A percentile compares a stretch with the other conserved stretches of the same genome.
These are phyloP conservation scores for Mesoligia furuncula DNA, from an alignment of 2,888 invertebrate genomes.

Conservation along the genomic window DNA sequence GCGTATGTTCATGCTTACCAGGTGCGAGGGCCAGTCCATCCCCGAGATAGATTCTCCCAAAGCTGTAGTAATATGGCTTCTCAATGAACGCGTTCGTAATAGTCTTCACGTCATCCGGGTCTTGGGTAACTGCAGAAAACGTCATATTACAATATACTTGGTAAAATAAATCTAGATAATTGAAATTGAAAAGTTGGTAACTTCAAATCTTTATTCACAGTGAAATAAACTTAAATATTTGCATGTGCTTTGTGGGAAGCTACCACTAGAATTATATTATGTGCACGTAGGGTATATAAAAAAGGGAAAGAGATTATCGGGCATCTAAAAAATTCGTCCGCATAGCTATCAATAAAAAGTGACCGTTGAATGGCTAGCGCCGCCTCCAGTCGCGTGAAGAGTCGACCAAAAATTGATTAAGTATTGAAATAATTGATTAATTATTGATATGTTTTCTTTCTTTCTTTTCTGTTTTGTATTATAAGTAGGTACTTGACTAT, in stretches of 20 bases:
- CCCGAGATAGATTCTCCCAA: slow-evolving; percentile 78
- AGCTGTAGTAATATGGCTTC: slow-evolving; percentile 79
- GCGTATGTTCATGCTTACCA: slow-evolving; percentile 71
- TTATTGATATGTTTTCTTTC: neutral
- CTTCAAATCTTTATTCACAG: too few relatives aligned
- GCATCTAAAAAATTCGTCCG: too few relatives aligned
- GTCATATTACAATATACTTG: neutral
- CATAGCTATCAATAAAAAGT: too few relatives aligned
- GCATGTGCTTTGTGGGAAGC: too few relatives aligned
- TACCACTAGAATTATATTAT: too few relatives aligned
- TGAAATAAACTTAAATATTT: too few relatives aligned
- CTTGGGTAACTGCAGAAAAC: slow-evolving; percentile 69
- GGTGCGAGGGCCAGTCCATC: slow-evolving; percentile 81
- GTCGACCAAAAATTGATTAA: neutral
- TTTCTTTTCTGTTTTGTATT: neutral
- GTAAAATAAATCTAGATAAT: too few relatives aligned
- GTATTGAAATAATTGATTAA: neutral
- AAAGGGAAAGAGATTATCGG: too few relatives aligned
- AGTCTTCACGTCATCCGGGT: slow-evolving; percentile 77
- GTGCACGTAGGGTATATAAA: too few relatives aligned
- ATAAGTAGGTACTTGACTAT: too few relatives aligned
- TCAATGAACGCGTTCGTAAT: slow-evolving; percentile 76
- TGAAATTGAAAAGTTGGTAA: too few relatives aligned
- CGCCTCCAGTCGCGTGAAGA: too few relatives aligned
- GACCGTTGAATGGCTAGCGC: neutral